These are phyloP conservation scores for Tapirus indicus DNA, from an alignment of 2,797 vertebrate species.

Conservation along the genomic window DNA sequence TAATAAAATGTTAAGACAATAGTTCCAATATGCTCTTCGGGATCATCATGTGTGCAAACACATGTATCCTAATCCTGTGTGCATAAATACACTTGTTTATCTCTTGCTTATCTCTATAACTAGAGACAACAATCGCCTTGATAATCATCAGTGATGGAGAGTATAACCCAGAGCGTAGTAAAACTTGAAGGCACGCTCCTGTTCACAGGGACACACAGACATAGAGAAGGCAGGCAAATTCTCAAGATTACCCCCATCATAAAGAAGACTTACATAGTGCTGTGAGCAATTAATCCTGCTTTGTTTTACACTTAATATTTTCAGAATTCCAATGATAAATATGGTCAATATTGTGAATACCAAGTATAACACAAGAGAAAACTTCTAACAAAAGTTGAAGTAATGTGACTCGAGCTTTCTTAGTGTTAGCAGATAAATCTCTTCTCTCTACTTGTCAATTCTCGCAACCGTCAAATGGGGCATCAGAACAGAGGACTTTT, in stretches of 20 bases:
- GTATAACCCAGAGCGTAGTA: not conserved
- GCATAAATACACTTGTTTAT: not conserved
- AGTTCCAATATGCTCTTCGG: not conserved
- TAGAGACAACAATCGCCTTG: not conserved
- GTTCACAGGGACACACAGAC: not conserved
- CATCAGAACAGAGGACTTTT: not conserved
- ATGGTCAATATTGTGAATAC: not conserved
- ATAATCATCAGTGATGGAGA: not conserved
- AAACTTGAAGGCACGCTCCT: not conserved
- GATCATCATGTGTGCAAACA: not conserved
- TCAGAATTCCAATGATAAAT: slow-evolving; percentile 24
- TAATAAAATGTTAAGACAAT: not conserved
- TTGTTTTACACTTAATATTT: slow-evolving; percentile 27
- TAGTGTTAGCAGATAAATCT: not conserved
- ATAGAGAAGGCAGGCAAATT: not conserved
- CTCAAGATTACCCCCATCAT: not conserved
- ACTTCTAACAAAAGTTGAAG: not conserved
- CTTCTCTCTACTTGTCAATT: not conserved
- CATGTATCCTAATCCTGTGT: not conserved
- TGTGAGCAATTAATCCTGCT: not conserved
- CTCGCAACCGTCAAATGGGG: not conserved
- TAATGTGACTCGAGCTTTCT: not conserved
- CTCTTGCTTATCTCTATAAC: not conserved
- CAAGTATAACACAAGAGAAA: not conserved
- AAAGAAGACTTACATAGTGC: not conserved